phyloP scores from a whole-genome alignment of 2,888 invertebrate species.

The Acanthoscelides obtectus region DNA sequence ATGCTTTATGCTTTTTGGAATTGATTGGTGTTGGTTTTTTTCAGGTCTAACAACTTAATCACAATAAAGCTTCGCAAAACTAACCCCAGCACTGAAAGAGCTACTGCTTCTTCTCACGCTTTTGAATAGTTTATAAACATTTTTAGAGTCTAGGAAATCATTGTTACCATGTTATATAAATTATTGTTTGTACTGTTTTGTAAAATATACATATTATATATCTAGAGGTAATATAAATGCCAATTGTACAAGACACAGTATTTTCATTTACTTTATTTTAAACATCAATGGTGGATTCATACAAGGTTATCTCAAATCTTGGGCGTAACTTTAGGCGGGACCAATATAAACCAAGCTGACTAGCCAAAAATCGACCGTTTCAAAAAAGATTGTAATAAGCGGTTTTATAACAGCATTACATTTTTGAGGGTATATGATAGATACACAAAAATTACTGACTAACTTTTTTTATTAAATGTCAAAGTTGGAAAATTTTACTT shows the following conservation, averaged over 20 bases:
- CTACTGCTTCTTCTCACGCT: slow-evolving; percentile 57
- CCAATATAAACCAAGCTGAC: too few species aligned
- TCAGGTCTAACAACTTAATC: slow-evolving; percentile 81
- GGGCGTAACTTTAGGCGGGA: too few species aligned
- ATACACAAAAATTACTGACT: too few species aligned
- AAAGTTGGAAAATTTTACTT: too few species aligned
- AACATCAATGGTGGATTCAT: too few species aligned
- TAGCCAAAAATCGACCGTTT: too few species aligned
- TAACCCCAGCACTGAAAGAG: slow-evolving; percentile 75
- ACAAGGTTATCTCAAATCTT: too few species aligned
- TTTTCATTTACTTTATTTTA: neutral
- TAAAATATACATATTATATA: neutral
- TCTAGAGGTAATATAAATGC: neutral
- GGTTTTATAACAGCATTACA: too few species aligned
- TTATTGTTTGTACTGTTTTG: neutral
- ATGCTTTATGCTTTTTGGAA: neutral
- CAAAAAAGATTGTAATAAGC: too few species aligned
- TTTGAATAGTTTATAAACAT: slow-evolving; percentile 16
- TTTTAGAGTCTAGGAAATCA: neutral
- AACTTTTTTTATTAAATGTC: too few species aligned
- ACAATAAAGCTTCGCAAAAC: slow-evolving; percentile 85
- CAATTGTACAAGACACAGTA: neutral
- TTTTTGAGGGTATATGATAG: too few species aligned
- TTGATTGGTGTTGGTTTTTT: slow-evolving; percentile 33
- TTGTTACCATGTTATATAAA: neutral